Evolutionary conservation across 2,888 invertebrate genomes (phyloP).

Genomic region (Aspidiotus destructor): DNA sequence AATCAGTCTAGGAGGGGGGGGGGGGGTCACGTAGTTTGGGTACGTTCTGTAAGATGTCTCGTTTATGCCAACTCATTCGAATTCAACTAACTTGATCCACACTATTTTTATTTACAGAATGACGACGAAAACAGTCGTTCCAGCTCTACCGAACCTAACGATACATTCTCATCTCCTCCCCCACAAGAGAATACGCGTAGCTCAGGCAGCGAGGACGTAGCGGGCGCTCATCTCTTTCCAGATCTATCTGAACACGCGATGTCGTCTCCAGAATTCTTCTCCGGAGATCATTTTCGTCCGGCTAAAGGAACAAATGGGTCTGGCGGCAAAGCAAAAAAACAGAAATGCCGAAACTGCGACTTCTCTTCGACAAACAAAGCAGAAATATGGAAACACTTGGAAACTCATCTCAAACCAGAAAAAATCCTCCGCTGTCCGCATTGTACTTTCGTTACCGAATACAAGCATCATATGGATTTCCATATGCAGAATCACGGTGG

Average conservation of each 20-base stretch:
- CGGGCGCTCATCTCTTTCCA: conserved; percentile 12
- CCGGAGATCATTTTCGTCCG: conserved; percentile 13
- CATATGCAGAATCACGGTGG: conserved; percentile 91
- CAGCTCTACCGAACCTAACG: conserved; percentile 14
- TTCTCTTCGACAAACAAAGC: conserved; percentile 69
- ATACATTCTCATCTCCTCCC: conserved; percentile 6
- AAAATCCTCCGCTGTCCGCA: conserved; percentile 81
- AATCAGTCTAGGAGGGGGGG: too few species aligned
- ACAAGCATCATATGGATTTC: conserved; percentile 97
- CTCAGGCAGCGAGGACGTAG: conserved; percentile 19
- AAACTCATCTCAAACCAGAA: conserved; percentile 81
- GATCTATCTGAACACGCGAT: conserved; percentile 20
- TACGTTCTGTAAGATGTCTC: too few species aligned
- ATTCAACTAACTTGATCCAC: too few species aligned
- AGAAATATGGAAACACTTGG: conserved; percentile 87
- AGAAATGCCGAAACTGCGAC: conserved; percentile 39
- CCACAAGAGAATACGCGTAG: conserved; percentile 22
- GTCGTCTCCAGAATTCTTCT: conserved; percentile 18
- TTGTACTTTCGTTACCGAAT: conserved; percentile 96
- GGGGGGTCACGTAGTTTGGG: too few species aligned
- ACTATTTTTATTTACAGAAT: conserved; percentile 12
- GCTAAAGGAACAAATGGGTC: conserved; percentile 1
- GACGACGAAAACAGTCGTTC: conserved; percentile 29
- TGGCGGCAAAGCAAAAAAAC: conserved; percentile 33
- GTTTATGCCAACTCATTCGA: too few species aligned